Evolutionary conservation across 2,113 vertebrate species (phyloP), one percentile per base, ranked within the genome.

Genomic region (Acanthochromis polyacanthus): DNA sequence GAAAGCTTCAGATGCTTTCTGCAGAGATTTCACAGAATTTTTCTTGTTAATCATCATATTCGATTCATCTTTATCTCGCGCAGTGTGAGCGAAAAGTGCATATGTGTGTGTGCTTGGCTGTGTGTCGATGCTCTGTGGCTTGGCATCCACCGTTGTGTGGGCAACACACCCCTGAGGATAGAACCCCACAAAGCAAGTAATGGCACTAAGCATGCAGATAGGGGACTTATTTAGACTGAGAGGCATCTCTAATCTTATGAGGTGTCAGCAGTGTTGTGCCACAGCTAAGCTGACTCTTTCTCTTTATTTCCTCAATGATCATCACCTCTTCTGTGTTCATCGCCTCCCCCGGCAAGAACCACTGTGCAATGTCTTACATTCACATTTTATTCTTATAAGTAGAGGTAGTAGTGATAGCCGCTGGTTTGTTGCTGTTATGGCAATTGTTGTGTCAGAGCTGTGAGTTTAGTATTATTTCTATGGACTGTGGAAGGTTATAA

Each of bases 161-260:
- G 85, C 88, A 81, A 72, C 52, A 22, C 71, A 60, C 51, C 90
- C 90, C 85, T 43, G 82, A 84, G 91, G 90, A 68, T 58, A 78
- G 79, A 51, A 88, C 69, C 85, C 87, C 80, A 83, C 83, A 87
- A 85, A 83, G 85, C 85, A 78, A 73, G 80, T 88, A 87, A 91
- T 89, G 82, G 79, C 59, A 19, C 80, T 83, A 73, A 78, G 79
- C 72, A 86, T 84, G 82, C 82, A 89, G 85, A 91, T 75, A 86
- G 67, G 73, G 73, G 76, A 64, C 81, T 84, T 83, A 84, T 90
- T 92, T 82, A 85, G 85, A 82, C 65, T 71, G 86, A 91, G 79
- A 81, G 71, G 85, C 85, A 63, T 83, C 79, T 80, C 81, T 88
- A 89, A 89, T 92, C 82, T 69, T 71, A 78, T 43, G 69, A 88